Evolutionary conservation across 1,140 invertebrate species (phyloP), one percentile per base, ranked within the genome.

Genomic region (Bombus superbus): DNA sequence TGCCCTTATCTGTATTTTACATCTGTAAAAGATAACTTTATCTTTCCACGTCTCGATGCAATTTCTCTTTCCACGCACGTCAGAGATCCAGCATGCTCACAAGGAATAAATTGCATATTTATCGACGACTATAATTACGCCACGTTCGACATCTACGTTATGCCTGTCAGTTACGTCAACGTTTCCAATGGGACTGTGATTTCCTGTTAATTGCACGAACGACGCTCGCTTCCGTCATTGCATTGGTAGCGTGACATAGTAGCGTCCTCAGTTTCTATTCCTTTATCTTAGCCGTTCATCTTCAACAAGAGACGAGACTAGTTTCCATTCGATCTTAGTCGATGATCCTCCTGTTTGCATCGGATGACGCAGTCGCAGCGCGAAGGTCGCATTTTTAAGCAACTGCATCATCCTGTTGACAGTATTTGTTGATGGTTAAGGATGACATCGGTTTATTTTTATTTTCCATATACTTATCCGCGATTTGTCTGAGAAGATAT

Each of bases 351-450:
- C 38, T 35, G 9, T 22, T 35, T 64, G 25, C 78, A 42, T 72
- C 35, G 25, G 83, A 75, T 83, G 87, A 87, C 88, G 89, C 80
- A 86, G 83, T 89, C 75, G 72, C 86, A 78, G 44, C 80, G 76
- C 78, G 92, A 93, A 93, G 92, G 92, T 91, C 88, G 88, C 90
- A 92, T 93, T 93, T 91, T 93, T 92, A 83, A 92, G 85, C 79
- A 83, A 73, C 88, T 89, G 86, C 92, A 90, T 93, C 92, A 91
- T 91, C 86, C 82, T 88, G 89, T 92, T 92, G 91, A 91, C 89
- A 91, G 85, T 90, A 79, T 81, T 57, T 66, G 64, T 81, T 89
- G 80, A 91, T 91, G 86, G 85, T 77, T 89, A 91, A 86, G 87
- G 90, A 87, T 89, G 89, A 86, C 83, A 47, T 62, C 71, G 66